Evolutionary conservation across 2,113 vertebrate genomes (phyloP), one percentile per base, ranked within the genome.

Genomic region (Varanus salvator): DNA sequence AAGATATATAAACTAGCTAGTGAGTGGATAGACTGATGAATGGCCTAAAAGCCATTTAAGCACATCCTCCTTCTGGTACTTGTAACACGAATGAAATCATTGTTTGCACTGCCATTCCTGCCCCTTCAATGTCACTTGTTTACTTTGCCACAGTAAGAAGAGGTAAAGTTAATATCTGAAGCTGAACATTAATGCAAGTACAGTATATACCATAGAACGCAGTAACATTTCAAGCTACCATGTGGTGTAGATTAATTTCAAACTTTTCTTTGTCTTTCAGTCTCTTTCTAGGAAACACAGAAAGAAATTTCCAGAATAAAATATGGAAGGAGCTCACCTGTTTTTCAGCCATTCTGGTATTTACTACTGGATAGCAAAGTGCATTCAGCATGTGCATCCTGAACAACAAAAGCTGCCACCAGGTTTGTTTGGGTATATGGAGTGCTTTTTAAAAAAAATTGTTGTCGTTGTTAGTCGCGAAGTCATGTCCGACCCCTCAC

Each of bases 351-450:
- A 52, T 84, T 11, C 60, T 4, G 19, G 44, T 68, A 14, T 38
- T 21, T 38, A 48, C 44, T 86, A 34, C 27, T 74, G 77, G 48
- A 34, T 83, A 80, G 50, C 78, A 4, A 3, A n/a, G 38, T 4
- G 76, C 3, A 2, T 71, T 91, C 29, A 81, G 68, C 1, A 50
- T 68, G 44, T 54, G 64, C 52, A 15, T 29, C 60, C 86, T 91
- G 3, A 0, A 0, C 64, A 12, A 25, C 74, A 60, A 72, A 3
- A 23, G 17, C 66, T 90, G 1, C 0, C 0, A 29, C 31, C 80
- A 60, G 66, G 27, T n/a, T 93, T 44, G 3, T 85, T 89, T 29
- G 17, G 15, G 9, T 7, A 0, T 68, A 0, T 84, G 25, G n/a
- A 84, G 2, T 29, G 27, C 64, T 76, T 44, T 31, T 14, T 34